Conservation (phyloP, 2,113 vertebrate genomes). For the Erythrocercus mccallii region DNA sequence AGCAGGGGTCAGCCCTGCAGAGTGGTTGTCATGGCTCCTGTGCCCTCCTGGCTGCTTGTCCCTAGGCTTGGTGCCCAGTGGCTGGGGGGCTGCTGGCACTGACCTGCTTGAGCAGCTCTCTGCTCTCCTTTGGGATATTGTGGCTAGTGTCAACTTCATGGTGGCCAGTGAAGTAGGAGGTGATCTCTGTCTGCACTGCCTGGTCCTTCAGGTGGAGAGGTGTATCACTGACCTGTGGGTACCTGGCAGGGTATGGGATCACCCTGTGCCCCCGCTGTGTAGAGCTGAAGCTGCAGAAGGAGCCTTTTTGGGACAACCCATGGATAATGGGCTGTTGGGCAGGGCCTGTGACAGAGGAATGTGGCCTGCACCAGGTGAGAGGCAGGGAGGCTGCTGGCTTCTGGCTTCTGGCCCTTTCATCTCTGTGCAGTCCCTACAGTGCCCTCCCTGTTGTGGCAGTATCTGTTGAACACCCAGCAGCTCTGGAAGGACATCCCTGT, state of each 20-base stretch:
- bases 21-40: accelerated
- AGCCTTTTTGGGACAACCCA: background rate
- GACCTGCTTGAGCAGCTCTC: background rate
- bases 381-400: background rate
- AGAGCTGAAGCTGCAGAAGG: background rate
- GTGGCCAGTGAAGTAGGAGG: background rate
- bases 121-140: accelerated
- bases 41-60: background rate
- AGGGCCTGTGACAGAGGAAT: background rate
- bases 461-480: background rate
- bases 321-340: background rate
- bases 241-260: background rate
- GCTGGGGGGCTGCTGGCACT: background rate
- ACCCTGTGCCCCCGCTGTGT: background rate
- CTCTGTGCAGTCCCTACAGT: background rate
- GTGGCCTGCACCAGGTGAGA: background rate
- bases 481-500: background rate
- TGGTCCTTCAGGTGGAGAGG: background rate
- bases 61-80: too few species aligned
- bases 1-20: background rate
- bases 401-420: background rate
- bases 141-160: background rate
- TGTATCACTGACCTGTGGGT: background rate
- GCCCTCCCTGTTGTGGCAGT: background rate
- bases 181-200: background rate